Evolutionary conservation across 2,113 vertebrate species (phyloP).

Genomic region (Rhodinocichla rosea): DNA sequence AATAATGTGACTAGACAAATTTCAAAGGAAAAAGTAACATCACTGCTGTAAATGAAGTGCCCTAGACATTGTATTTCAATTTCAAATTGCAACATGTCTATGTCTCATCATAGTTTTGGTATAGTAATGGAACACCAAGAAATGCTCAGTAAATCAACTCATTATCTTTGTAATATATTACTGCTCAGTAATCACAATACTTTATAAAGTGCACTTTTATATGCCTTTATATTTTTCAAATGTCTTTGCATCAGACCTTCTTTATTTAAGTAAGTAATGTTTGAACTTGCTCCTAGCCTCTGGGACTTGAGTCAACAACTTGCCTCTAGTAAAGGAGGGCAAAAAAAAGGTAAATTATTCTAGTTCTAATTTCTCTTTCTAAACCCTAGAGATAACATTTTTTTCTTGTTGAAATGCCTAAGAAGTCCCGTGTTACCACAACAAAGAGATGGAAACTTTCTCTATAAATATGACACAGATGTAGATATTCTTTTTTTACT

Average conservation of each 20-base stretch:
- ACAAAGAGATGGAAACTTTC: constrained; percentile 29
- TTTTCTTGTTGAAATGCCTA: neutral
- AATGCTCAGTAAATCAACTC: neutral
- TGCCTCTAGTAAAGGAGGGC: neutral
- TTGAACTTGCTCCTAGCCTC: constrained; percentile 23
- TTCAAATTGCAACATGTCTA: neutral
- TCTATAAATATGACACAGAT: neutral
- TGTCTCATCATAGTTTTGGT: neutral
- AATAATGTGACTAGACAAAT: neutral
- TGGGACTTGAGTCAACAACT: constrained; percentile 26
- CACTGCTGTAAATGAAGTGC: neutral
- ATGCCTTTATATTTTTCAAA: neutral
- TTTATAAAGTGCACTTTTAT: neutral
- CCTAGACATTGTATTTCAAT: neutral
- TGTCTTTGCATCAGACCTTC: neutral
- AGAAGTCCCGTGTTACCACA: neutral
- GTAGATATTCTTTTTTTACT: neutral
- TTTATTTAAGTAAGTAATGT: neutral
- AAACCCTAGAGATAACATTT: neutral
- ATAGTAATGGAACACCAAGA: neutral
- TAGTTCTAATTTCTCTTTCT: neutral
- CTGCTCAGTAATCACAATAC: neutral
- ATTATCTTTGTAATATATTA: neutral
- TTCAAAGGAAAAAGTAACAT: neutral
- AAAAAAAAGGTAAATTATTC: neutral